phyloP scores from a whole-genome alignment of 2,113 vertebrate genomes.

The Puntigrus tetrazona region DNA sequence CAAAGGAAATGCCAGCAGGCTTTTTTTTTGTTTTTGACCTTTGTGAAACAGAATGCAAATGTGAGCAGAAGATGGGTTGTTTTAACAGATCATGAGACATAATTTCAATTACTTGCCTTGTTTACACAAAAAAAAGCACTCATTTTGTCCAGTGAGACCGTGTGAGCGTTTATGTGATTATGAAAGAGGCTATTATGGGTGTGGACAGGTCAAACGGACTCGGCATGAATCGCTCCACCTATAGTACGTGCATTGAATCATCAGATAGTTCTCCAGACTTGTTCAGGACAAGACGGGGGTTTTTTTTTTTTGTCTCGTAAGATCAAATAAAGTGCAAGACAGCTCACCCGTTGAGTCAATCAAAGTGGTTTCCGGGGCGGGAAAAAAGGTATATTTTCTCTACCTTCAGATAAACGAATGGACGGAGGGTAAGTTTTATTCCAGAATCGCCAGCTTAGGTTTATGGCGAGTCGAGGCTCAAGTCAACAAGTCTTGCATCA shows the following conservation, averaged over 20 bases:
- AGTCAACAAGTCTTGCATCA: conserved; percentile 1
- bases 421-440: neutral
- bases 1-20: neutral
- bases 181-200: conserved; percentile 3
- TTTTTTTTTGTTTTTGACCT: neutral
- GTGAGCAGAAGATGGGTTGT: neutral
- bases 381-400: neutral
- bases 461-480: neutral
- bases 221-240: neutral
- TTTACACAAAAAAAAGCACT: neutral
- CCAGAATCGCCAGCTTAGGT: neutral
- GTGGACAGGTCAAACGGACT: neutral
- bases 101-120: neutral
- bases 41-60: neutral
- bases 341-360: neutral
- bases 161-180: neutral
- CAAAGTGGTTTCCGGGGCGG: neutral
- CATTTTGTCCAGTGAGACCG: neutral
- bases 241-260: neutral
- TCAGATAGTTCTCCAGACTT: neutral
- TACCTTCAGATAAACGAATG: neutral
- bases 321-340: neutral
- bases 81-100: neutral
- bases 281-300: neutral
- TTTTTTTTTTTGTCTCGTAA: neutral